Evolutionary conservation across 2,113 vertebrate species (phyloP), one percentile per base, ranked within the genome.

Genomic region (Dendrocopos noguchii): DNA sequence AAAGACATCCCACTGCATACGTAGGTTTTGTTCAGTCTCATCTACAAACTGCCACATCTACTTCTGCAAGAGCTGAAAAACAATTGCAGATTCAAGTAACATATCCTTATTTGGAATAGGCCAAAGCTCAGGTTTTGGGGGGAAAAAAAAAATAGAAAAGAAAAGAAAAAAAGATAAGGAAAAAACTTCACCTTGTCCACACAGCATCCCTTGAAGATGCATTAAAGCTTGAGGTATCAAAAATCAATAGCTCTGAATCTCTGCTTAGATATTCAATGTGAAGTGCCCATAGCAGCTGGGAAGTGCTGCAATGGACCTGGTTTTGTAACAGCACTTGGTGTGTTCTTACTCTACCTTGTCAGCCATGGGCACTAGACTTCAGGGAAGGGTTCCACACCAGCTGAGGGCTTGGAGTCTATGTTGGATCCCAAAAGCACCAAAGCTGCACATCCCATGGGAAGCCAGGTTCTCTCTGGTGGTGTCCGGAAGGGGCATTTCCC

Each of bases 391-490:
- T 2, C 22, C 4, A 6, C 29, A 31, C 4, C 34, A 64, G 15
- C 25, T 70, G 22, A 55, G 16, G 22, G 6, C 20, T 33, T 9
- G 16, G 8, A 42, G 5, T 25, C 5, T 5, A 24, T 8, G 19
- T 6, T 27, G 75, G 28, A 42, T 4, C 17, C 14, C 12, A 33
- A 28, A 15, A 29, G 4, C 1, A 1, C 10, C 5, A 12, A 71
- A 71, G 20, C 15, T 42, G 15, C 44, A 17, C 1, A 1, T 39
- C 4, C 16, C 17, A 8, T 11, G 8, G 3, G 3, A n/a, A 16
- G 5, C 10, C 13, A 29, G 9, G 17, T 4, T 50, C 10, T 15
- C 3, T 0, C 3, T 0, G 0, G 12, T 12, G 12, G 9, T 16
- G 21, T 6, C 2, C 4, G 4, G 9, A n/a, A 25, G 4, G 3